phyloP scores from a whole-genome alignment of 2,113 vertebrate genomes.

The Paracanthobrama guichenoti region DNA sequence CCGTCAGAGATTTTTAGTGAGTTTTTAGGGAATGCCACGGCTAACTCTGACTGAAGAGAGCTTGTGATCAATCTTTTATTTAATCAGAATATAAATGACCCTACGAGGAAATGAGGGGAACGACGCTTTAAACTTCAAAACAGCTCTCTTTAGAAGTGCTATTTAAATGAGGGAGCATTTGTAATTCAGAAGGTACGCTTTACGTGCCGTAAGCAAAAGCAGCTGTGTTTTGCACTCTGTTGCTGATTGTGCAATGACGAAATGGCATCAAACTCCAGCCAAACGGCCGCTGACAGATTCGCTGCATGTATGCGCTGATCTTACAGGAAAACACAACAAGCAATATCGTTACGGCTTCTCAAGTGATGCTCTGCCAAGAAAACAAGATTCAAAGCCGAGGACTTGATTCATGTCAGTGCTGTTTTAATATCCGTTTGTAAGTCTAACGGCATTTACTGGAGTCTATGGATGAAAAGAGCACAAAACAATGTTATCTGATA shows the following conservation, averaged over 20 bases:
- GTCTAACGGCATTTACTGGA: background rate
- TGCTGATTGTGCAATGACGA: background rate
- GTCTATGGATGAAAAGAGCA: background rate
- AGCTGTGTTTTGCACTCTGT: background rate
- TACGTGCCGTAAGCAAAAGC: background rate
- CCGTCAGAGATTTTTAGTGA: too few relatives aligned
- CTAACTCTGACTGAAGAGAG: too few relatives aligned
- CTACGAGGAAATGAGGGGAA: too few relatives aligned
- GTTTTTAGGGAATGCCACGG: too few relatives aligned
- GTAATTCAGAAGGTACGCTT: too few relatives aligned
- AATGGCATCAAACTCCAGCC: background rate
- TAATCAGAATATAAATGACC: too few relatives aligned
- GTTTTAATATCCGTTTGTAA: slow-evolving; percentile 4
- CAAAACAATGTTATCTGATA: background rate
- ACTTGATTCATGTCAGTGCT: background rate
- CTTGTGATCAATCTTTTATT: too few relatives aligned
- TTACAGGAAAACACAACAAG: background rate
- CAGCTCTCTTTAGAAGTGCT: too few relatives aligned
- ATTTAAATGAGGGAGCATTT: too few relatives aligned
- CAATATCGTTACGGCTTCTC: background rate
- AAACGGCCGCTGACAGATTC: background rate
- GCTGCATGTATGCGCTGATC: background rate
- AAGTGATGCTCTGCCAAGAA: background rate
- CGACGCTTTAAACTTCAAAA: too few relatives aligned
- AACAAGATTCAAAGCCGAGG: background rate